Base-by-base conservation (phyloP, 2,113 vertebrate species). In the Oenanthe melanoleuca region DNA sequence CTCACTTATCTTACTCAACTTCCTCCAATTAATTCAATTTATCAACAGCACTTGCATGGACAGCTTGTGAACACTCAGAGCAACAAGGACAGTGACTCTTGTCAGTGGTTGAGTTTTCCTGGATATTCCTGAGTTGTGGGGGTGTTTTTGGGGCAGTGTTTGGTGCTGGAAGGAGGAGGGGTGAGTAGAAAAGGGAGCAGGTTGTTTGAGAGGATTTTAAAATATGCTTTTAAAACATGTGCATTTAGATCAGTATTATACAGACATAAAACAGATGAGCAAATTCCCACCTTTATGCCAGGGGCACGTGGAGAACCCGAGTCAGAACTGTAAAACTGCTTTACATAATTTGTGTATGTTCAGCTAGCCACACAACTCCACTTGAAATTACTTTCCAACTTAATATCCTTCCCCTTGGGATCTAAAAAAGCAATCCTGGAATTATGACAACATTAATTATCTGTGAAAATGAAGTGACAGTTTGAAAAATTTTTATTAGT, bases 321-420 rank as follows among this genome's bases (percentile, higher is more conserved):
- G 50, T 47, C 64, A 63, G 72, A 88, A 83, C 1, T 73, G 56
- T 77, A 70, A 92, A 90, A 63, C 67, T 92, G 80, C 34, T 93
- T 86, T 74, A 61, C 69, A 92, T 88, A 64, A 95, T 88, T 93
- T 91, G 52, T 52, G 3, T 57, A 16, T 34, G 71, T 91, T 93
- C 44, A 95, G 83, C 53, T 40, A 73, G 60, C 73, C 56, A 79
- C 42, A 24, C 11, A 93, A 59, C 72, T 88, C 67, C 37, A 60
- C 42, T 45, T 63, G 45, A 90, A 96, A 93, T 71, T 77, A 63
- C 86, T 83, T 90, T 60, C 16, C 1, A 86, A 80, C 66, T 93
- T 90, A 73, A 47, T 52, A 91, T 55, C 33, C 1, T 47, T 86
- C 42, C 81, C 77, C 89, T 12, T 12, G 60, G 85, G 95, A 96